Conservation (phyloP, 2,888 invertebrate species). For the Nebria salina region DNA sequence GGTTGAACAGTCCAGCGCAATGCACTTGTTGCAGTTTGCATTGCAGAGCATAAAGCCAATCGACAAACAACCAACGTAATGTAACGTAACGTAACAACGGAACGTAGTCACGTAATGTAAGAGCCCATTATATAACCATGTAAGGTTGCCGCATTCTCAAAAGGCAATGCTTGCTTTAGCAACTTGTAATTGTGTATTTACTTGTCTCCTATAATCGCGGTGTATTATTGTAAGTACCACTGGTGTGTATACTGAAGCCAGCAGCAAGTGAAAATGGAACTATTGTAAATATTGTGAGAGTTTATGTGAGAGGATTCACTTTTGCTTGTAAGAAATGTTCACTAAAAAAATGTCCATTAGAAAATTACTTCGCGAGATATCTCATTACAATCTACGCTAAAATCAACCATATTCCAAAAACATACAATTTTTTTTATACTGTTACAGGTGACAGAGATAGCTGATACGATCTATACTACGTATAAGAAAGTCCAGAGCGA, state of each 20-base stretch:
- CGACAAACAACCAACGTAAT: neutral
- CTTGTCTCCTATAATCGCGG: neutral
- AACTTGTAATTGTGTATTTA: neutral
- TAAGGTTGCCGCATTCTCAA: slow-evolving; percentile 1
- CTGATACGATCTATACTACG: too few relatives aligned
- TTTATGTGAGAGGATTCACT: neutral
- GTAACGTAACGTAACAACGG: neutral
- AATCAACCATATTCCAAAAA: too few relatives aligned
- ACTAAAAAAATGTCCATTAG: neutral
- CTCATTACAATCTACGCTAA: too few relatives aligned
- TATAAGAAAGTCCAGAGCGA: too few relatives aligned
- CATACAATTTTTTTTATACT: too few relatives aligned
- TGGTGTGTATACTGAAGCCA: neutral
- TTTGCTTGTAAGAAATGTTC: neutral
- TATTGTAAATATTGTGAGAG: neutral
- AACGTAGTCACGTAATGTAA: neutral
- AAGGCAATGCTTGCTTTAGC: neutral
- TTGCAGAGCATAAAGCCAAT: neutral
- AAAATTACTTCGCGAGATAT: neutral
- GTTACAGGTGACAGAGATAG: too few relatives aligned
- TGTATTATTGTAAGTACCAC: slow-evolving; percentile 1
- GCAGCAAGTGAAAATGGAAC: neutral
- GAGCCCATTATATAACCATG: slow-evolving; percentile 1
- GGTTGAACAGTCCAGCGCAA: neutral
- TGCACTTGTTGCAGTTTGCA: neutral